Base-by-base conservation (phyloP, 2,797 vertebrate genomes). In the Sparidentex hasta region DNA sequence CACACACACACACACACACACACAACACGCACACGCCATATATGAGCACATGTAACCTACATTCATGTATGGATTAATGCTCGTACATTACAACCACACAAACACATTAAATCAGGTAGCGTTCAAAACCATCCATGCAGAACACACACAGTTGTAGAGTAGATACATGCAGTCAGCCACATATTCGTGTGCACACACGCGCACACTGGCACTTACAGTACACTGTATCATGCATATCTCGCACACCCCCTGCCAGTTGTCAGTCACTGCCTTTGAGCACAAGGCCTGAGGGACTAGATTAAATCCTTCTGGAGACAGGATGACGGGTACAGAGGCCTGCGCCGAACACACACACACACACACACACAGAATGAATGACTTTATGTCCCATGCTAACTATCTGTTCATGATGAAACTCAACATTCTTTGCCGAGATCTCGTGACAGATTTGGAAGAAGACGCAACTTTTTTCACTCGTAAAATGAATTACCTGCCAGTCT, bases 241-340 rank as follows among this genome's bases (percentile, higher is more conserved):
- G 89, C 74, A 86, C 90, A 85, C 84, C 65, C 83, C 75, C 87
- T 91, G 85, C 92, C 95, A 95, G 94, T 93, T 95, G 94, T 94
- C 94, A 95, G 89, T 94, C 90, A 90, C 74, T 90, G 91, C 87
- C 92, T 95, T 92, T 91, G 91, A 93, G 92, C 84, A 87, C 83
- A 82, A 92, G 90, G 90, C 92, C 94, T 91, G 57, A 87, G 92
- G 94, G 92, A 95, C 87, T 83, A 82, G 85, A 92, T 90, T 92
- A 95, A 95, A 95, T 95, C 95, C 94, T 93, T 72, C 78, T 92
- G 94, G 93, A 95, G 95, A 96, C 95, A 94, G 90, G 78, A 90
- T 90, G 94, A 93, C 92, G 89, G 92, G 80, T 75, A 90, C 85
- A 91, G 74, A 79, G 81, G 81, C 72, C 71, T 82, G 66, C 11